Evolutionary conservation across 2,113 vertebrate species (phyloP).

Genomic region (Alethe diademata): DNA sequence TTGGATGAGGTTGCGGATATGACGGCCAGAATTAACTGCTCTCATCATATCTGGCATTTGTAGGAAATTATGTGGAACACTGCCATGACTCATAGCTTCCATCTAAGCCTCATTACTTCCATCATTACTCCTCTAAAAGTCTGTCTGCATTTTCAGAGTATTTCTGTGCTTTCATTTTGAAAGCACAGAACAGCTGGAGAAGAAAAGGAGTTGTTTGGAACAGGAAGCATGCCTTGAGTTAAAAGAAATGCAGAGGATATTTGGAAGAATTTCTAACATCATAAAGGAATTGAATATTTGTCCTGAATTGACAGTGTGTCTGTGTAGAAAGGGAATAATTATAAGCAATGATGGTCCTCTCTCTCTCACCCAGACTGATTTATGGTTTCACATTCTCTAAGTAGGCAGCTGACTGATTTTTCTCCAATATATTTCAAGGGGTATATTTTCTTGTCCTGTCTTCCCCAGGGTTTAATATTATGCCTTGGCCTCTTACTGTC

Average conservation of each 20-base stretch:
- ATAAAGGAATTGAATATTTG: neutral
- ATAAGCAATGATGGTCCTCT: neutral
- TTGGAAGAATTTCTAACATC: neutral
- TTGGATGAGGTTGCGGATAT: neutral
- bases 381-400: neutral
- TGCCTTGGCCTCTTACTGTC: neutral
- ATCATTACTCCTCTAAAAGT: neutral
- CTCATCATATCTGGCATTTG: neutral
- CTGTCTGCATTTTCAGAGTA: neutral
- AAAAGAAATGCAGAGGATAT: neutral
- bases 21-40: neutral
- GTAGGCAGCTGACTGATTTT: neutral
- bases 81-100: neutral
- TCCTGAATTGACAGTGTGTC: neutral
- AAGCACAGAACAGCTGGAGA: neutral
- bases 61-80: neutral
- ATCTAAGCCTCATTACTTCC: neutral
- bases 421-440: neutral
- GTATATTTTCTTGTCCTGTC: accelerated
- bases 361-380: neutral
- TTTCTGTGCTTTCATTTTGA: neutral
- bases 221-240: neutral
- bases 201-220: neutral
- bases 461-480: neutral
- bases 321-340: neutral